Evolutionary conservation across 1,140 invertebrate species (phyloP).

Genomic region (Aphelenchoides avenae): DNA sequence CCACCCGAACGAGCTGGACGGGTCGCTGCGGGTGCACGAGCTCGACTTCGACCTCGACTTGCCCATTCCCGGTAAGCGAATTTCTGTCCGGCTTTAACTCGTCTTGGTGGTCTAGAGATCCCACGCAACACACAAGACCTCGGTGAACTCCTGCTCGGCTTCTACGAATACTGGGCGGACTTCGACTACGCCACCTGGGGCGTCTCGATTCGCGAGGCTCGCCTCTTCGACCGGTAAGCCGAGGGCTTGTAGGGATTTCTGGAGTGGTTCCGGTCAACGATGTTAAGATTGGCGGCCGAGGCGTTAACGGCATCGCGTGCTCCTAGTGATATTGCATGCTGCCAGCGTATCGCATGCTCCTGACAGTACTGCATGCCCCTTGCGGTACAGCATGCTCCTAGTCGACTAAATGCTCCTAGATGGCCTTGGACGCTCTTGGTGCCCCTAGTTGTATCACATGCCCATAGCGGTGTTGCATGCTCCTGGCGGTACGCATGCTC

Average conservation of each 20-base stretch:
- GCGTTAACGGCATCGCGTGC: background rate
- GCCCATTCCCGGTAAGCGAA: constrained; percentile 23
- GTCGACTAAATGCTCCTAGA: too few species aligned
- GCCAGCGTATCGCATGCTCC: constrained; percentile 5
- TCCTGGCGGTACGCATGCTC: too few species aligned
- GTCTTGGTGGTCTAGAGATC: constrained; percentile 66
- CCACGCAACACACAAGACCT: constrained; percentile 69
- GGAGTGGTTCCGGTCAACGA: background rate
- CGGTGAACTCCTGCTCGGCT: constrained; percentile 80
- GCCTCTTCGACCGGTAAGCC: constrained; percentile 64
- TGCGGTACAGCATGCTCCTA: too few species aligned
- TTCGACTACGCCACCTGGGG: constrained; percentile 71
- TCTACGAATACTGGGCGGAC: constrained; percentile 78
- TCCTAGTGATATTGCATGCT: background rate
- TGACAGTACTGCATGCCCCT: background rate
- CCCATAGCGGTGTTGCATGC: too few species aligned
- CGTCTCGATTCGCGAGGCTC: constrained; percentile 76
- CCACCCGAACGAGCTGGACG: constrained; percentile 31
- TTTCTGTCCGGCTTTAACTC: too few species aligned
- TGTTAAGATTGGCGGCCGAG: too few species aligned
- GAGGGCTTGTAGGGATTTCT: constrained; percentile 1
- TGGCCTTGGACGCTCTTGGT: too few species aligned
- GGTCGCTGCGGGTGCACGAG: constrained; percentile 10
- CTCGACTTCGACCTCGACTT: constrained; percentile 27
- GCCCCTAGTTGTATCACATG: too few species aligned